Base-by-base conservation (phyloP, 2,113 vertebrate genomes). In the Hymenochirus boettgeri region DNA sequence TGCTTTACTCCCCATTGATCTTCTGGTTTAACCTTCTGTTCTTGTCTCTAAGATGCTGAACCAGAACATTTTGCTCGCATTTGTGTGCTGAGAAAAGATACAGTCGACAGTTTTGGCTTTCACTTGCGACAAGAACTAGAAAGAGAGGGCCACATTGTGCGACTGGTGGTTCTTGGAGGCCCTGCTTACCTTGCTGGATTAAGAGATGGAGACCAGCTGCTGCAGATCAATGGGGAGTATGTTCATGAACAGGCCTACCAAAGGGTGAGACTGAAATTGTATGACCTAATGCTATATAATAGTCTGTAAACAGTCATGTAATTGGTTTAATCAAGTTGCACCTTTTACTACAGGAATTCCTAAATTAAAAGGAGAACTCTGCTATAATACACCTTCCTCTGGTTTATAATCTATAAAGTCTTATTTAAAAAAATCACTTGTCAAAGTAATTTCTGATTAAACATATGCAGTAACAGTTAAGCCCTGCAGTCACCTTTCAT, bases 1-100 rank as follows among this genome's bases (percentile, higher is more conserved):
- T n/a, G n/a, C n/a, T n/a, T n/a, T n/a, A n/a, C n/a, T n/a, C n/a
- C n/a, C n/a, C n/a, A n/a, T n/a, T n/a, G n/a, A n/a, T n/a, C n/a
- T n/a, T n/a, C n/a, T n/a, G n/a, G n/a, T n/a, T n/a, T 5, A 7
- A 13, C 35, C 12, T 17, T 37, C 6, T 42, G 31, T 55, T 59
- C 31, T 65, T 51, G 35, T 21, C 31, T 5, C 7, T 1, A 70
- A 83, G 87, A 73, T 1, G 42, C 39, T 0, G 59, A 81, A 62
- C 63, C 35, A 0, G 0, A 57, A 17, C 52, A 70, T 2, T 61
- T 73, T 71, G 87, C 86, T 4, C 91, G 87, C 7, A 80, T 93
- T 53, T 95, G 90, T 73, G 73, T 91, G 13, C 85, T 99, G 61
- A 92, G 69, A 72, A 90, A 83, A 52, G 81, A 82, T 6, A 77